Conservation (phyloP, 1,140 invertebrate species). For the Aphelenchoides avenae region DNA sequence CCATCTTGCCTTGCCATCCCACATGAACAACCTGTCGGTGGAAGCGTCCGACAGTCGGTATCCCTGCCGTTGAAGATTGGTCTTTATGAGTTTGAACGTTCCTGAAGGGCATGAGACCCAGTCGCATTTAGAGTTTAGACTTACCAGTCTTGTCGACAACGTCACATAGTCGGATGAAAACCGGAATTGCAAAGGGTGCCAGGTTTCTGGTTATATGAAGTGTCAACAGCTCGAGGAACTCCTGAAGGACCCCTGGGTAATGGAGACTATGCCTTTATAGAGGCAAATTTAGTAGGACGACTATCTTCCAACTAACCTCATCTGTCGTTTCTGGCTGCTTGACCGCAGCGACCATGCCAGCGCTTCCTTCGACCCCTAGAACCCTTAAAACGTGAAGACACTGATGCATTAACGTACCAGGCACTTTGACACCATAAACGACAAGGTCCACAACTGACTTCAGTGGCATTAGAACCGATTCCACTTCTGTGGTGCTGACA, state of each 20-base stretch:
- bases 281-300: constrained; percentile 1
- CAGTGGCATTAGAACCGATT: constrained; percentile 60
- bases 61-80: constrained; percentile 47
- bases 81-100: constrained; percentile 57
- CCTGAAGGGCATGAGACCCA: constrained; percentile 39
- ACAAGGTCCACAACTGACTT: constrained; percentile 80
- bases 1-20: too few relatives aligned
- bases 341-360: constrained; percentile 91
- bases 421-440: constrained; percentile 85
- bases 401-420: constrained; percentile 49
- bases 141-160: constrained; percentile 55
- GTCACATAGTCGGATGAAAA: constrained; percentile 50
- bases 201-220: constrained; percentile 23
- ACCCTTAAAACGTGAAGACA: constrained; percentile 11
- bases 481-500: constrained; percentile 92
- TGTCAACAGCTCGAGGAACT: constrained; percentile 15
- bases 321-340: constrained; percentile 62
- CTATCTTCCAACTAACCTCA: neutral
- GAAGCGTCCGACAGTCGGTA: too few relatives aligned
- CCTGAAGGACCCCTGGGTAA: constrained; percentile 3
- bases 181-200: constrained; percentile 49
- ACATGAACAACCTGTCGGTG: too few relatives aligned
- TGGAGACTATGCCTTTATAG: neutral
- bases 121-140: constrained; percentile 3
- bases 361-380: constrained; percentile 76